Conservation (phyloP, 1,140 invertebrate species). For the Tigriopus japonicus region DNA sequence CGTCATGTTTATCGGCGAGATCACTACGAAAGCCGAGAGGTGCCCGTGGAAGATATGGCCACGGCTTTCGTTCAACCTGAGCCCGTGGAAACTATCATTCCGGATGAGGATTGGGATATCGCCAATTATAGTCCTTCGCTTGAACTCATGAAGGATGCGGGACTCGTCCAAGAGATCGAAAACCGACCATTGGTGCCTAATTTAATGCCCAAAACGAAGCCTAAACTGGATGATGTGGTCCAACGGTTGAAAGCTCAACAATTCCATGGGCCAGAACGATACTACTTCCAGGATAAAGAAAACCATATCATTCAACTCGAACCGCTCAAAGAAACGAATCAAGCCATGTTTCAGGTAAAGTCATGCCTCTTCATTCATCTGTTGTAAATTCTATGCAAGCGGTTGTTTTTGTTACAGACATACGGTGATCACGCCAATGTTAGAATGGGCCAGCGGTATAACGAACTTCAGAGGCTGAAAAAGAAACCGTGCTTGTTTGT, state of each 20-base stretch:
- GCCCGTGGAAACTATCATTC: constrained; percentile 6
- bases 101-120: background rate
- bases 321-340: background rate
- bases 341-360: constrained; percentile 5
- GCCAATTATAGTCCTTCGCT: constrained; percentile 1
- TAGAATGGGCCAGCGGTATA: background rate
- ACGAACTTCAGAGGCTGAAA: background rate
- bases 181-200: background rate
- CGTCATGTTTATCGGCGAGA: background rate
- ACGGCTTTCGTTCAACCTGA: background rate
- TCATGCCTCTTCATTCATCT: background rate
- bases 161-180: constrained; percentile 2
- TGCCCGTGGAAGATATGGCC: background rate
- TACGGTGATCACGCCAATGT: background rate
- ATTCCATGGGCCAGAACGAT: background rate
- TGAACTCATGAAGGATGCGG: constrained; percentile 5
- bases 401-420: background rate
- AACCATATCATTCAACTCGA: background rate
- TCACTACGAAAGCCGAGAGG: background rate
- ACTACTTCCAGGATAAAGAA: background rate
- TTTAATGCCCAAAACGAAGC: background rate
- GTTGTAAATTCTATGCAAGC: background rate
- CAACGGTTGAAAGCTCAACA: background rate
- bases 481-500: background rate
- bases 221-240: background rate